These are phyloP conservation scores for Irena cyanogastra DNA, from an alignment of 2,113 vertebrate species.

Conservation along the genomic window DNA sequence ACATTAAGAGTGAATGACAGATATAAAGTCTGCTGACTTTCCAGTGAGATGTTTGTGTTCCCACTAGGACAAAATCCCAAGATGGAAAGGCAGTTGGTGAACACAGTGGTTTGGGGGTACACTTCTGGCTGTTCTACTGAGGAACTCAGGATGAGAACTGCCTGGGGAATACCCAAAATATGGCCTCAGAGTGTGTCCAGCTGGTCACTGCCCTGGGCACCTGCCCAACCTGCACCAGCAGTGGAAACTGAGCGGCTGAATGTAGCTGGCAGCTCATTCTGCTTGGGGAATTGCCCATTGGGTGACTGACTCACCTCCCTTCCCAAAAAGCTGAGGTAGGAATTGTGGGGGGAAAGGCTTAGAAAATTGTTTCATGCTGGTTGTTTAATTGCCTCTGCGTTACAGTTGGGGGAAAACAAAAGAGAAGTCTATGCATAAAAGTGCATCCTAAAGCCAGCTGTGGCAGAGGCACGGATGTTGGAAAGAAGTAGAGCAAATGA, in stretches of 20 bases:
- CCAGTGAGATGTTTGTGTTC: background rate
- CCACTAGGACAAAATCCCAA: background rate
- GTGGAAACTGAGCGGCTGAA: background rate
- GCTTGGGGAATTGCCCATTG: background rate
- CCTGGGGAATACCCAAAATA: background rate
- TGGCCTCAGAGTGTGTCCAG: background rate
- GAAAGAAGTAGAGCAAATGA: constrained; percentile 36
- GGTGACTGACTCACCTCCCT: background rate
- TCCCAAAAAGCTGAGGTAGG: background rate
- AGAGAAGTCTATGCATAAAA: background rate
- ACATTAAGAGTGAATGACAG: background rate
- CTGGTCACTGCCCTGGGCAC: background rate
- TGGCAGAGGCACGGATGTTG: background rate
- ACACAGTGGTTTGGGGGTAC: background rate
- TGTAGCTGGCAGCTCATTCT: background rate
- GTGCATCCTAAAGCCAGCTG: constrained; percentile 6
- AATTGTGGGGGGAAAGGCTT: background rate
- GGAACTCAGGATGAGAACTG: background rate
- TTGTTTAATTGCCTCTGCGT: background rate
- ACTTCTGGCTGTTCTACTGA: background rate
- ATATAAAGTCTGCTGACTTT: background rate
- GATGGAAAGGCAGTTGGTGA: background rate
- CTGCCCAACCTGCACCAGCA: background rate
- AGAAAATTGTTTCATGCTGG: constrained; percentile 27
- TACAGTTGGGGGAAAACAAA: background rate